These are phyloP conservation scores for Epinotia bilunana DNA, from an alignment of 2,888 invertebrate species.

Conservation along the genomic window DNA sequence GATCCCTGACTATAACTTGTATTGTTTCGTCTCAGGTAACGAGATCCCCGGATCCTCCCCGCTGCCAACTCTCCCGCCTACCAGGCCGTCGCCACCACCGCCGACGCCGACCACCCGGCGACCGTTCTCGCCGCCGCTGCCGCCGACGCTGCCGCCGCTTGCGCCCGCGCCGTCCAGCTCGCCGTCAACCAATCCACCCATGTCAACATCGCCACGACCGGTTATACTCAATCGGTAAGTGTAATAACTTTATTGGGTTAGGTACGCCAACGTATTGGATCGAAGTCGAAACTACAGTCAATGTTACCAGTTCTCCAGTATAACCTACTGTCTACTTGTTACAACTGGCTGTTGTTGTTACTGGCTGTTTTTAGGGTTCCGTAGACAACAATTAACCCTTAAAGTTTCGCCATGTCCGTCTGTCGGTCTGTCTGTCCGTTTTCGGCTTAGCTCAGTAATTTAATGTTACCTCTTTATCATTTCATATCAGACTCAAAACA, in stretches of 20 bases:
- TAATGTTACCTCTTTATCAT: no score
- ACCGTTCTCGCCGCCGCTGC: slow-evolving; percentile 38
- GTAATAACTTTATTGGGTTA: background rate
- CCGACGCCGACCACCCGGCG: slow-evolving; percentile 22
- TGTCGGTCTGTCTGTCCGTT: no score
- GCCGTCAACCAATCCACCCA: slow-evolving; percentile 6
- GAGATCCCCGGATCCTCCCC: slow-evolving; percentile 51
- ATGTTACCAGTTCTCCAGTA: no score
- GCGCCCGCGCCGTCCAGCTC: slow-evolving; percentile 44
- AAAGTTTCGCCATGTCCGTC: no score
- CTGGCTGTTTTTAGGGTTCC: no score
- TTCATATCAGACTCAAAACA: no score
- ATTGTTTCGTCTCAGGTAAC: slow-evolving; percentile 47
- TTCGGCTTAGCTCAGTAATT: no score
- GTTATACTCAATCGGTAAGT: slow-evolving; percentile 43
- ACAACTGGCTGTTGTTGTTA: no score
- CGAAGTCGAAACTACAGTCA: no score
- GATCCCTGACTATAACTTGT: background rate
- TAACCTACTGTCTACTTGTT: no score
- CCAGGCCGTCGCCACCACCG: slow-evolving; percentile 46
- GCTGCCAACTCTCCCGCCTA: slow-evolving; percentile 47
- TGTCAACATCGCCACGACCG: slow-evolving; percentile 57
- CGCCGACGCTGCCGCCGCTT: slow-evolving; percentile 39
- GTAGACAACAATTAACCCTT: no score
- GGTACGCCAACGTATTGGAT: background rate